These are phyloP conservation scores for Leistus spinibarbis DNA, from an alignment of 2,888 invertebrate species.

Conservation along the genomic window DNA sequence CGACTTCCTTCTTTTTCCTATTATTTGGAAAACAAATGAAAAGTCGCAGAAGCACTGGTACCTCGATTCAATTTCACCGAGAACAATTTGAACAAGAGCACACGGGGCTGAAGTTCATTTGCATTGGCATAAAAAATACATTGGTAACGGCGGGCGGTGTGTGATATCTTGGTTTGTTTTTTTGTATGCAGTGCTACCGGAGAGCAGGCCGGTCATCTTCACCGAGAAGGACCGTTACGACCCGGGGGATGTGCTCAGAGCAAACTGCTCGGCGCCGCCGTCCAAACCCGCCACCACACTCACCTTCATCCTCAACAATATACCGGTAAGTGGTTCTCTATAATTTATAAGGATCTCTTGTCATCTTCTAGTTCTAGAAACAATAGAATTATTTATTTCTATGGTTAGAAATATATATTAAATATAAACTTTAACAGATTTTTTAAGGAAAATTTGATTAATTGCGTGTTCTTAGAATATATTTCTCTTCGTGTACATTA, in stretches of 20 bases:
- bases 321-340: constrained; percentile 66
- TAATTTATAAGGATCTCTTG: not conserved
- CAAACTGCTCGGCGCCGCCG: constrained; percentile 80
- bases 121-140: not conserved
- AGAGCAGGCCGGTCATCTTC: constrained; percentile 68
- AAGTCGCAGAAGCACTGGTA: not conserved
- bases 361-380: not conserved
- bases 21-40: not conserved
- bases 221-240: constrained; percentile 78
- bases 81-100: not conserved
- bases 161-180: constrained; percentile 51
- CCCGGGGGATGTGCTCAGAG: constrained; percentile 73
- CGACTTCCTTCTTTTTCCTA: not conserved
- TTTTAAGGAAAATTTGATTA: too few species aligned
- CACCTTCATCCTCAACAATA: constrained; percentile 78
- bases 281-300: constrained; percentile 77
- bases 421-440: too few species aligned
- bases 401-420: too few species aligned
- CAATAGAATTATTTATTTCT: too few species aligned
- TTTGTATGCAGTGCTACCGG: constrained; percentile 72
- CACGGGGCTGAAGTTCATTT: not conserved
- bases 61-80: not conserved
- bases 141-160: not conserved
- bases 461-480: too few species aligned
- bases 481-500: too few species aligned